Conservation (phyloP, 2,797 vertebrate genomes). For the Tamandua tetradactyla region DNA sequence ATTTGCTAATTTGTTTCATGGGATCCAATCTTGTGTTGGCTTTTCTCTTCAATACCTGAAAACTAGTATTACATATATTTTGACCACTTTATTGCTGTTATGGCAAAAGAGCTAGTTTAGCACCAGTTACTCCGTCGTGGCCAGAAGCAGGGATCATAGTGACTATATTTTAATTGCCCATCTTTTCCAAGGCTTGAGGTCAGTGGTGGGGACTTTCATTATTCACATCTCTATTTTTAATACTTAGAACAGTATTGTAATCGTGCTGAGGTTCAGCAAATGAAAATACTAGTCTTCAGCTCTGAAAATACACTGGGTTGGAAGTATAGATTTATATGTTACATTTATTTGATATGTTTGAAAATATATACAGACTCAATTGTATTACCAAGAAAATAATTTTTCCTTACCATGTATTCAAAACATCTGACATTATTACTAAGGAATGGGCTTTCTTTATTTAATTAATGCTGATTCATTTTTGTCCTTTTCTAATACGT, state of each 20-base stretch:
- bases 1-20: background rate
- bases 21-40: background rate
- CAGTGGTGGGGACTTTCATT: background rate
- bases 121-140: background rate
- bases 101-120: background rate
- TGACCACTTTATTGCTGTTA: background rate
- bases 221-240: conserved; percentile 29
- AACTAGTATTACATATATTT: background rate
- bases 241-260: background rate
- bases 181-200: background rate
- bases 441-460: background rate
- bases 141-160: background rate
- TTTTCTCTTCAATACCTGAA: background rate
- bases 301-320: conserved; percentile 6
- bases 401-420: background rate
- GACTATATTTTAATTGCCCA: background rate
- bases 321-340: background rate
- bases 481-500: conserved; percentile 6
- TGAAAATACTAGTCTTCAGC: background rate
- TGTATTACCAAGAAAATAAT: background rate
- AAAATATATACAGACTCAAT: background rate
- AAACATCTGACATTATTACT: background rate
- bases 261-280: background rate
- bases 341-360: background rate
- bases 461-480: background rate